Conservation (phyloP, 2,888 invertebrate species). For the Andrena dorsata region DNA sequence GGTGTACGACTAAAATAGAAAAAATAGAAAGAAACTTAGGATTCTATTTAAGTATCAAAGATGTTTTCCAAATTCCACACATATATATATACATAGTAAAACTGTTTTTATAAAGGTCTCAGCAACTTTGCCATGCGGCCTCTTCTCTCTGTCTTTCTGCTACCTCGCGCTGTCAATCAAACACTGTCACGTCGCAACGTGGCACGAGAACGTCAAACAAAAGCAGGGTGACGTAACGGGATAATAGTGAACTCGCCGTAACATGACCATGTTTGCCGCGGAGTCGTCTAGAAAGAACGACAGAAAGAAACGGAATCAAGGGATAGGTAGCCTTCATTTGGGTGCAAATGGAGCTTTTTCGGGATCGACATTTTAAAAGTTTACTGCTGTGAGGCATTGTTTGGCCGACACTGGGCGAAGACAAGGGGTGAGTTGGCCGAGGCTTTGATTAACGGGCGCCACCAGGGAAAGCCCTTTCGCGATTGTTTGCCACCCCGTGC, state of each 20-base stretch:
- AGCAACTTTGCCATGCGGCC: too few relatives aligned
- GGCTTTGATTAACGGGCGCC: constrained; percentile 75
- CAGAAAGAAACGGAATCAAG: constrained; percentile 24
- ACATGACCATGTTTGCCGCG: constrained; percentile 22
- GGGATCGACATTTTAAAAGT: constrained; percentile 73
- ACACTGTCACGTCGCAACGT: background rate
- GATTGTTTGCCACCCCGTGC: constrained; percentile 66
- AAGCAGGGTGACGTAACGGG: constrained; percentile 63
- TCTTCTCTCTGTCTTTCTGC: too few relatives aligned
- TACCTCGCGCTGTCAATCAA: background rate
- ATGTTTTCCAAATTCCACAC: too few relatives aligned
- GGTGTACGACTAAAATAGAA: too few relatives aligned
- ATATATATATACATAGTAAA: too few relatives aligned
- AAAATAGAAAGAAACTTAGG: too few relatives aligned
- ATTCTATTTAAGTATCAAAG: too few relatives aligned
- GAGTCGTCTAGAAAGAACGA: background rate
- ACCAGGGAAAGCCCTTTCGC: constrained; percentile 61
- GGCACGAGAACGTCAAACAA: constrained; percentile 3
- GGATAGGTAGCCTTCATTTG: constrained; percentile 66
- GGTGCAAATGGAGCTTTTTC: constrained; percentile 72
- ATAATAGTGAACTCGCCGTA: constrained; percentile 68
- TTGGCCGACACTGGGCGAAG: constrained; percentile 58
- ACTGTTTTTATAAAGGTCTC: too few relatives aligned
- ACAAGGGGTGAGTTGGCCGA: constrained; percentile 59
- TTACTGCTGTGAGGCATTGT: constrained; percentile 72